Conservation (phyloP, 1,140 invertebrate genomes). For the Brachionus paranguensis region DNA sequence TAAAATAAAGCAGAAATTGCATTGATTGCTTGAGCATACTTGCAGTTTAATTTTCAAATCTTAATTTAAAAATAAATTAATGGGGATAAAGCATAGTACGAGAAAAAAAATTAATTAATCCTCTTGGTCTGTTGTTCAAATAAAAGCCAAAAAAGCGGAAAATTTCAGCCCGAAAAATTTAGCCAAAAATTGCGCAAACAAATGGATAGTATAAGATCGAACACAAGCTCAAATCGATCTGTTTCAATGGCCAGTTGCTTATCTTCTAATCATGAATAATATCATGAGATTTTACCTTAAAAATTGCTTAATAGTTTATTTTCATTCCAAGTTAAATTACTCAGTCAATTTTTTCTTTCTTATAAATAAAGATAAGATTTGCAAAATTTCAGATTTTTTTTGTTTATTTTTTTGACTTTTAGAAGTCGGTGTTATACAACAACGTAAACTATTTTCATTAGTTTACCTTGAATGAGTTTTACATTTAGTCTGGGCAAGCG, state of each 20-base stretch:
- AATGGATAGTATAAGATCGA: background rate
- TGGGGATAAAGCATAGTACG: background rate
- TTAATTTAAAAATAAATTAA: constrained; percentile 1
- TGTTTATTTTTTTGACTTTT: background rate
- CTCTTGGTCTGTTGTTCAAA: background rate
- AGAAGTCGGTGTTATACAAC: background rate
- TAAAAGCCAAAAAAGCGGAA: background rate
- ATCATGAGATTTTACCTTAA: background rate
- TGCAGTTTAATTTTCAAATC: constrained; percentile 7
- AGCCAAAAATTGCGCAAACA: constrained; percentile 4
- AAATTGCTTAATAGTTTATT: background rate
- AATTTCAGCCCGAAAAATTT: background rate
- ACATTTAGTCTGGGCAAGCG: background rate
- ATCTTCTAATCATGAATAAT: constrained; percentile 24
- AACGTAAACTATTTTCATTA: background rate
- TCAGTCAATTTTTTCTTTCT: background rate
- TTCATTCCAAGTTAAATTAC: background rate
- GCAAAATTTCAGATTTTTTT: background rate
- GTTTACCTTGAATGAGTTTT: background rate
- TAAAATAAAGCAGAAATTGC: constrained; percentile 3
- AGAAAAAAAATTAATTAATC: constrained; percentile 15
- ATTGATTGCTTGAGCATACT: background rate
- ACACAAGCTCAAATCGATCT: background rate
- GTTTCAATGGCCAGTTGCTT: background rate
- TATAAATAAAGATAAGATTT: background rate